phyloP scores from a whole-genome alignment of 1,140 invertebrate species.

The Nomia melanderi region DNA sequence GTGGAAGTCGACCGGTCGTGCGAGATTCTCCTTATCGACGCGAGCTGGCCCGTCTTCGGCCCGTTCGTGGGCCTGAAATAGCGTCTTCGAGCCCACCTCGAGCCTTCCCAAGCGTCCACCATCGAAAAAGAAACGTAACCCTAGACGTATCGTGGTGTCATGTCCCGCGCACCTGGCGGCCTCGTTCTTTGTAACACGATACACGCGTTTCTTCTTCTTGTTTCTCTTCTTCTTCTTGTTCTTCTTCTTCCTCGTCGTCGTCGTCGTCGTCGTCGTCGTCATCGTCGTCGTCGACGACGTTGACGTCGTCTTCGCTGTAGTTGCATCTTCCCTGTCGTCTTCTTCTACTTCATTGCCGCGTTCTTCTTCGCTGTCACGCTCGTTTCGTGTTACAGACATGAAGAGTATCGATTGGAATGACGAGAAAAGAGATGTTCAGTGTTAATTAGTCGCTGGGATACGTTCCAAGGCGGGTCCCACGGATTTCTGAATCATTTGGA shows the following conservation, averaged over 20 bases:
- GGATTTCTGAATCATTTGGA: not conserved
- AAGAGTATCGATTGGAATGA: constrained; percentile 1
- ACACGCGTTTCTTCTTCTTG: constrained; percentile 67
- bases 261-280: constrained; percentile 9
- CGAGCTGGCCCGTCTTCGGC: constrained; percentile 44
- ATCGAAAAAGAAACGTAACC: constrained; percentile 72
- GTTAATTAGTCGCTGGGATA: not conserved
- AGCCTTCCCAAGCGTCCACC: constrained; percentile 40
- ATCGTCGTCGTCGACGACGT: constrained; percentile 32
- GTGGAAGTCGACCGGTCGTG: constrained; percentile 56
- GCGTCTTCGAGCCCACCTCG: constrained; percentile 47
- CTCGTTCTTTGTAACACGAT: constrained; percentile 77
- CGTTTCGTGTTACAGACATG: not conserved
- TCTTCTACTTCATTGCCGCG: constrained; percentile 24
- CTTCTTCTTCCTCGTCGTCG: constrained; percentile 51
- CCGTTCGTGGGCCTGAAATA: constrained; percentile 53
- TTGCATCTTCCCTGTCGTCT: constrained; percentile 19
- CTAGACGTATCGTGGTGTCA: constrained; percentile 76
- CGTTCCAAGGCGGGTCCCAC: not conserved
- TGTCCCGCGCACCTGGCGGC: constrained; percentile 77
- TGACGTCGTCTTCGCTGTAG: constrained; percentile 32
- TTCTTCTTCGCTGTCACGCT: constrained; percentile 24
- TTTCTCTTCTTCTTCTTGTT: constrained; percentile 31
- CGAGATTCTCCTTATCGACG: constrained; percentile 64
- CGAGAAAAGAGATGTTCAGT: not conserved